Percentiles rank a stretch among this genome's conserved stretches.
Conservation (phyloP, 2,888 invertebrate genomes). For the Idaea straminata region DNA sequence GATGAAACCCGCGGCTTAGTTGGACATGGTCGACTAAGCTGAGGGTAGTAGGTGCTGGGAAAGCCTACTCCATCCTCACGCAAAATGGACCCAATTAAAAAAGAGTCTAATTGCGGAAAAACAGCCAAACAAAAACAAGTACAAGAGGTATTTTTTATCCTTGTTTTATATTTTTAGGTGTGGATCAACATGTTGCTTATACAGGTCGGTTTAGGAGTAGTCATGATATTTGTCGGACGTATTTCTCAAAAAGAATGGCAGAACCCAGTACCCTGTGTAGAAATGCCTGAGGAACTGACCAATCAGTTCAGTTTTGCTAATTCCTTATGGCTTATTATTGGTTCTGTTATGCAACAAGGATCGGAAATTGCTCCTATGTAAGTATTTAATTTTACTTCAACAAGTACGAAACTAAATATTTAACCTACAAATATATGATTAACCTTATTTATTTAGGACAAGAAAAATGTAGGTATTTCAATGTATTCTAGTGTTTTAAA, state of each 20-base stretch:
- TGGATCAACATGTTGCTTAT: constrained; percentile 92
- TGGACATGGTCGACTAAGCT: too few relatives aligned
- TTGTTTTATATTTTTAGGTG: constrained; percentile 66
- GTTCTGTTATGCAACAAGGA: constrained; percentile 92
- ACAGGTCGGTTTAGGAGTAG: constrained; percentile 87
- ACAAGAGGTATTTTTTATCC: neutral
- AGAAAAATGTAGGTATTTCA: too few relatives aligned
- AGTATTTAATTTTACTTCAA: constrained; percentile 18
- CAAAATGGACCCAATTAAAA: too few relatives aligned
- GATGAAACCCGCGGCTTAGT: too few relatives aligned
- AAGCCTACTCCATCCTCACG: too few relatives aligned
- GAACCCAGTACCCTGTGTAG: constrained; percentile 91
- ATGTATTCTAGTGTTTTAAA: too few relatives aligned
- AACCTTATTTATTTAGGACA: too few relatives aligned
- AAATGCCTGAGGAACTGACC: constrained; percentile 88
- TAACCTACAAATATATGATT: too few relatives aligned
- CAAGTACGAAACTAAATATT: too few relatives aligned
- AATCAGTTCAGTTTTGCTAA: constrained; percentile 93
- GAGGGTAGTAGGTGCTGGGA: too few relatives aligned
- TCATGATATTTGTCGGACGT: constrained; percentile 91
- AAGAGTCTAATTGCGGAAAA: too few relatives aligned
- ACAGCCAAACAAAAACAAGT: too few relatives aligned
- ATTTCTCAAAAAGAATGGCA: constrained; percentile 93
- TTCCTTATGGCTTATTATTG: constrained; percentile 93
- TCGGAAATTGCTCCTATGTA: constrained; percentile 93